Conservation (phyloP, 2,113 vertebrate genomes). For the Salvelinus sp. region DNA sequence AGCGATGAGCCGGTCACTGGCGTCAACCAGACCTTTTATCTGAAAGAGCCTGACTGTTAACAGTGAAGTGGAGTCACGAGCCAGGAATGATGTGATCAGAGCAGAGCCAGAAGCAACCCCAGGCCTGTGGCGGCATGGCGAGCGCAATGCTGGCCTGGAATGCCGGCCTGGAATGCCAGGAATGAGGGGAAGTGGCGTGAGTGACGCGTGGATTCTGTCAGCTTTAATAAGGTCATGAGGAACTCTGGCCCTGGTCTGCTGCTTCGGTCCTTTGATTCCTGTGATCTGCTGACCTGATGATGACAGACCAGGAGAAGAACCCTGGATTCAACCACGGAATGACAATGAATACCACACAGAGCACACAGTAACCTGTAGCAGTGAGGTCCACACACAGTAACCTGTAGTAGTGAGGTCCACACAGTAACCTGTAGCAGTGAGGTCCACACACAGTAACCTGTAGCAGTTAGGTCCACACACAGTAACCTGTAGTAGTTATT, state of each 20-base stretch:
- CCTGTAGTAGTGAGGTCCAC: no score
- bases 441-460: no score
- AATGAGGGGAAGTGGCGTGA: conserved; percentile 45
- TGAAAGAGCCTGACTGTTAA: conserved; percentile 50
- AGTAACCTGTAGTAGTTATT: no score
- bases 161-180: conserved; percentile 56
- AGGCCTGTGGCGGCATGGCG: conserved; percentile 7
- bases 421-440: no score
- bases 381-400: no score
- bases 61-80: conserved; percentile 40
- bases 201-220: conserved; percentile 55
- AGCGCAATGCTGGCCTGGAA: conserved; percentile 31
- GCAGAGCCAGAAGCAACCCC: conserved; percentile 5
- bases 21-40: conserved; percentile 52
- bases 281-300: conserved; percentile 17
- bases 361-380: no score
- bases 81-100: conserved; percentile 11
- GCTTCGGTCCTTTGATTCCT: conserved; percentile 33
- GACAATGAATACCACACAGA: no score
- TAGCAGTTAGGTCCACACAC: no score
- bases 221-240: conserved; percentile 59
- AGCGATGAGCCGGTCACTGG: conserved; percentile 57
- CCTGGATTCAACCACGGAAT: no score
- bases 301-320: not conserved
- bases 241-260: conserved; percentile 24